phyloP scores from a whole-genome alignment of 1,140 invertebrate species.

The Rhopalosiphum maidis region DNA sequence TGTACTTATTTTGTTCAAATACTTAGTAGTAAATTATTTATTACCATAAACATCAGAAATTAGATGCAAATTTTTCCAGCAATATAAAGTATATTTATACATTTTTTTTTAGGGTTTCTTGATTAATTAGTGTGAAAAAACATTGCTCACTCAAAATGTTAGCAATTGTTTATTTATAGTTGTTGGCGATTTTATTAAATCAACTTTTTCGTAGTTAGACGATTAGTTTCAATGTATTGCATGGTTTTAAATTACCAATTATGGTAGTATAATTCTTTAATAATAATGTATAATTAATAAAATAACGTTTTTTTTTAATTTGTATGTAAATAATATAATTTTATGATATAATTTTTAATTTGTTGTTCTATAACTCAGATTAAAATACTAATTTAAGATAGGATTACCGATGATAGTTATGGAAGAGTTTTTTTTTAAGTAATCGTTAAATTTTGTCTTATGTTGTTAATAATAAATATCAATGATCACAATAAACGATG shows the following conservation, averaged over 20 bases:
- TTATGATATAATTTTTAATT: too few relatives aligned
- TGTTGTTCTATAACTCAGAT: background rate
- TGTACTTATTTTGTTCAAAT: too few relatives aligned
- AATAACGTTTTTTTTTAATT: too few relatives aligned
- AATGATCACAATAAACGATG: background rate
- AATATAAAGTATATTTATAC: background rate
- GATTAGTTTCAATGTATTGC: background rate
- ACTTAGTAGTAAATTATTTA: too few relatives aligned
- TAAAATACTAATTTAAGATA: background rate
- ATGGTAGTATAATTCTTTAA: too few relatives aligned
- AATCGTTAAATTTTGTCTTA: background rate
- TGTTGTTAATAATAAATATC: background rate
- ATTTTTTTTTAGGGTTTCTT: background rate
- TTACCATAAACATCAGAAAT: background rate
- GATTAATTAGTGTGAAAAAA: background rate
- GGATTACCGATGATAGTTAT: background rate
- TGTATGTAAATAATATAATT: too few relatives aligned
- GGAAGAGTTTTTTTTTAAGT: background rate
- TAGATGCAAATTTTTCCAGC: background rate
- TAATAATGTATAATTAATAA: too few relatives aligned
- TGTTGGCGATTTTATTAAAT: background rate
- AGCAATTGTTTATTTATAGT: background rate
- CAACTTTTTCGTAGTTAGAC: background rate
- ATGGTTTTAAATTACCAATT: too few relatives aligned
- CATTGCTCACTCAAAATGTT: background rate